Evolutionary conservation across 2,888 invertebrate species (phyloP).

Genomic region (Heliconius aoede): DNA sequence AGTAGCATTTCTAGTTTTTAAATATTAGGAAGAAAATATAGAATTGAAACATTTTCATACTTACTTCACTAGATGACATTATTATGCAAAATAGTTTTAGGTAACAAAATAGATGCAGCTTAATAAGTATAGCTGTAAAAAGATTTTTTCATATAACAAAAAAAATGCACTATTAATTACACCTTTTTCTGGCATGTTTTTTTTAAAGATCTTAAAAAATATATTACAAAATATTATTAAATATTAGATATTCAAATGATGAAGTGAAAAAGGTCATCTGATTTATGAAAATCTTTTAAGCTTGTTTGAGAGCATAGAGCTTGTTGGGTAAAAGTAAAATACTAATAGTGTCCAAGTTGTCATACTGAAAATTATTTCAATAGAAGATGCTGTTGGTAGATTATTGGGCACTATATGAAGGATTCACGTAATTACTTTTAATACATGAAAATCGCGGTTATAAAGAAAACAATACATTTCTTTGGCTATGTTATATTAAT

Average conservation of each 20-base stretch:
- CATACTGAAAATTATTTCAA: too few relatives aligned
- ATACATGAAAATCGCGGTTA: too few relatives aligned
- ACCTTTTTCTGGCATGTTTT: conserved; percentile 13
- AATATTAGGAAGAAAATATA: not conserved
- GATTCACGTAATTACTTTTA: too few relatives aligned
- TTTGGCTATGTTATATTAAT: too few relatives aligned
- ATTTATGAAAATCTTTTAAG: not conserved
- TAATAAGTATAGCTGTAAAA: not conserved
- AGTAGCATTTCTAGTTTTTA: not conserved
- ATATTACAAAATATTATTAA: not conserved
- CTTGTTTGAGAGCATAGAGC: not conserved
- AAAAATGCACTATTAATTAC: not conserved
- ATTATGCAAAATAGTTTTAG: not conserved
- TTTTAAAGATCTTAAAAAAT: not conserved
- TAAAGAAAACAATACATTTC: too few relatives aligned
- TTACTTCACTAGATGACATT: not conserved
- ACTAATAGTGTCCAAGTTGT: not conserved
- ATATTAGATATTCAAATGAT: not conserved
- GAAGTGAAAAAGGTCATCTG: not conserved
- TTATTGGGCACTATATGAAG: too few relatives aligned
- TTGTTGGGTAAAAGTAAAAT: not conserved
- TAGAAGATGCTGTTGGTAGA: too few relatives aligned
- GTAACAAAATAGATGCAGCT: not conserved
- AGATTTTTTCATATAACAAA: not conserved
- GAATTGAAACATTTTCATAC: not conserved